phyloP scores from a whole-genome alignment of 2,797 vertebrate genomes.

The Anguilla obscura region DNA sequence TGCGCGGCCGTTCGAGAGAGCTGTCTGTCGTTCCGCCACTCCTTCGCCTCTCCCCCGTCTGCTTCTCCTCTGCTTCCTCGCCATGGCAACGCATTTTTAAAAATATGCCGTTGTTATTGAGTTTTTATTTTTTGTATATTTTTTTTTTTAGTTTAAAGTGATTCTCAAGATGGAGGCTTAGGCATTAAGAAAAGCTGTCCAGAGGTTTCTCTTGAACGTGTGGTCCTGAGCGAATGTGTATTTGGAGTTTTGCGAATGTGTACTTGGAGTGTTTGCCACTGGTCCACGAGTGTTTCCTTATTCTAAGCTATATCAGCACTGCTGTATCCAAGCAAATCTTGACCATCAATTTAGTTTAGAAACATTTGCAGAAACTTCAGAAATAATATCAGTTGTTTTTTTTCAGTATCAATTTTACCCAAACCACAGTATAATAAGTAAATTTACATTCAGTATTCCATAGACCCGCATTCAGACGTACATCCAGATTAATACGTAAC shows the following conservation, averaged over 20 bases:
- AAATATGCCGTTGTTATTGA: not conserved
- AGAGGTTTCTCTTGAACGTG: not conserved
- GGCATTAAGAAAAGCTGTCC: not conserved
- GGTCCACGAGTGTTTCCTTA: not conserved
- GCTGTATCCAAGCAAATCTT: not conserved
- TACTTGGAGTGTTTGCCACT: not conserved
- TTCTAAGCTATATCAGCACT: not conserved
- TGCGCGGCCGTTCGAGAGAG: slow-evolving; percentile 55
- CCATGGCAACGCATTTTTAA: slow-evolving; percentile 69
- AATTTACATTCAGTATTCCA: too few species aligned
- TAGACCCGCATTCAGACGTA: too few species aligned
- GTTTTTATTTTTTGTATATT: not conserved
- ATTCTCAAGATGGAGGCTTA: slow-evolving; percentile 62
- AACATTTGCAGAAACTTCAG: not conserved
- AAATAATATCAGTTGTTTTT: not conserved
- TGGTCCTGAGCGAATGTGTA: not conserved
- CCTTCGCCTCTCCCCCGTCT: slow-evolving; percentile 63
- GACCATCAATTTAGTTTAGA: not conserved
- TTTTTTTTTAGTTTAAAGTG: slow-evolving; percentile 52
- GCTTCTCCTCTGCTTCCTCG: slow-evolving; percentile 64
- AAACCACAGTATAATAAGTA: too few species aligned
- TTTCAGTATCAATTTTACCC: too few species aligned
- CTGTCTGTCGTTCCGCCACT: slow-evolving; percentile 60
- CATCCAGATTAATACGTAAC: too few species aligned
- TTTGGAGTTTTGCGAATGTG: not conserved